A percentile compares a stretch with the other conserved stretches of the same genome.
phyloP scores from a whole-genome alignment of 2,888 invertebrate species.

The Phania funesta region DNA sequence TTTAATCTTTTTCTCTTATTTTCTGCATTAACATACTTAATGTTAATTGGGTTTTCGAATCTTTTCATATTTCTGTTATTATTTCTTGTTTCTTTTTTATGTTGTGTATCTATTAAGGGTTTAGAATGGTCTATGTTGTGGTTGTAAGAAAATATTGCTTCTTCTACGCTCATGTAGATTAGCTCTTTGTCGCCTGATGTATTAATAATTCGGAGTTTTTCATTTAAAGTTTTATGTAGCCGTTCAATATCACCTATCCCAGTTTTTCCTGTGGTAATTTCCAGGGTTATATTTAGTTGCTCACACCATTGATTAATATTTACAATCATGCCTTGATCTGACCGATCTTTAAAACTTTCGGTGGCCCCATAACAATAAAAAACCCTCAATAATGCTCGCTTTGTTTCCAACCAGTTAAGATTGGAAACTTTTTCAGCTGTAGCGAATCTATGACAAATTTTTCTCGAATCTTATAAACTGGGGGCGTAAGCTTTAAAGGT shows the following conservation, averaged over 20 bases:
- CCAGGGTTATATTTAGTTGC: slow-evolving; percentile 35
- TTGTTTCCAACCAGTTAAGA: slow-evolving; percentile 48
- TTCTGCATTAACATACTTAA: slow-evolving; percentile 1
- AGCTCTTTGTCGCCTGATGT: background rate
- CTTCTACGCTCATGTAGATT: background rate
- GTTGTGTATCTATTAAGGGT: too few species aligned
- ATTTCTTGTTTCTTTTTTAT: slow-evolving; percentile 3
- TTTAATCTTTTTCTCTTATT: background rate
- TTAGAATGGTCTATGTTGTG: background rate
- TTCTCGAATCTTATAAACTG: too few species aligned
- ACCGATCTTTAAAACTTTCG: too few species aligned
- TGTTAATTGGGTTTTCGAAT: background rate
- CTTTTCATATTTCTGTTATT: background rate
- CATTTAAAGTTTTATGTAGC: slow-evolving; percentile 46
- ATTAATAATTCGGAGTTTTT: slow-evolving; percentile 42
- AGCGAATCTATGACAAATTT: too few species aligned
- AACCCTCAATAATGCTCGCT: slow-evolving; percentile 15
- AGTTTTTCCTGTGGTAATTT: slow-evolving; percentile 49
- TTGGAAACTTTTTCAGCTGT: slow-evolving; percentile 9
- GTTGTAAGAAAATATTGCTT: background rate
- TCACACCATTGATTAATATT: slow-evolving; percentile 31
- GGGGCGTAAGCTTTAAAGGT: slow-evolving; percentile 56
- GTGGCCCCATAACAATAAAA: too few species aligned
- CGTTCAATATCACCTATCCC: slow-evolving; percentile 54
- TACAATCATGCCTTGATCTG: too few species aligned